These are phyloP conservation scores for Cenopis cana DNA, from an alignment of 2,888 invertebrate genomes.

Conservation along the genomic window DNA sequence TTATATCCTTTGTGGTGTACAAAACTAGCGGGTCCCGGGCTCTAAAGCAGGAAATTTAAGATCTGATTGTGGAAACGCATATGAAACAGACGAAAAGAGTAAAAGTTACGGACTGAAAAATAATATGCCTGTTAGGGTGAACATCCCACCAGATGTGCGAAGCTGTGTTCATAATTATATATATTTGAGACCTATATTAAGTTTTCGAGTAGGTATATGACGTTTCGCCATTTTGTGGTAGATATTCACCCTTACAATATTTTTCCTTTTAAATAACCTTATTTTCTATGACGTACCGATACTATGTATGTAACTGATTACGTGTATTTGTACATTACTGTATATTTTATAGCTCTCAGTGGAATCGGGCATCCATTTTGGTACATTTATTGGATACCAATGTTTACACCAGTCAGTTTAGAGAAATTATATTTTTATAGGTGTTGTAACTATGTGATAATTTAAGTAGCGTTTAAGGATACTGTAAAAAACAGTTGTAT, in stretches of 20 bases:
- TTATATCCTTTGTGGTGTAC: too few relatives aligned
- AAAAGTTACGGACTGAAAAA: slow-evolving; percentile 10
- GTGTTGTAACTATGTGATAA: slow-evolving; percentile 54
- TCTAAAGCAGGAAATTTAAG: neutral
- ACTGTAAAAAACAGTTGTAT: slow-evolving; percentile 50
- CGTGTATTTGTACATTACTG: slow-evolving; percentile 15
- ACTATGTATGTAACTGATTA: neutral
- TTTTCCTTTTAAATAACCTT: neutral
- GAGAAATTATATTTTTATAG: slow-evolving; percentile 60
- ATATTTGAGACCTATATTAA: too few relatives aligned
- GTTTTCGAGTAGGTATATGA: too few relatives aligned
- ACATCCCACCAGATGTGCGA: too few relatives aligned
- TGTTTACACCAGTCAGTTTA: slow-evolving; percentile 73
- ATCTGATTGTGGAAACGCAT: neutral
- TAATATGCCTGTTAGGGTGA: neutral
- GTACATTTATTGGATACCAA: slow-evolving; percentile 55
- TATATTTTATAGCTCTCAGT: slow-evolving; percentile 63
- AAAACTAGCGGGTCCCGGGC: neutral
- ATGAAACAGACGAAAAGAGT: neutral
- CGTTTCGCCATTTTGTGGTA: too few relatives aligned
- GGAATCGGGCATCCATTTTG: slow-evolving; percentile 53
- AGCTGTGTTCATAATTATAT: neutral
- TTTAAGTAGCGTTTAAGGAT: slow-evolving; percentile 53
- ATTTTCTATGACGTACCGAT: neutral
- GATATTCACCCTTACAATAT: too few relatives aligned